phyloP scores from a whole-genome alignment of 1,140 invertebrate genomes.

The Epicauta chinensis region DNA sequence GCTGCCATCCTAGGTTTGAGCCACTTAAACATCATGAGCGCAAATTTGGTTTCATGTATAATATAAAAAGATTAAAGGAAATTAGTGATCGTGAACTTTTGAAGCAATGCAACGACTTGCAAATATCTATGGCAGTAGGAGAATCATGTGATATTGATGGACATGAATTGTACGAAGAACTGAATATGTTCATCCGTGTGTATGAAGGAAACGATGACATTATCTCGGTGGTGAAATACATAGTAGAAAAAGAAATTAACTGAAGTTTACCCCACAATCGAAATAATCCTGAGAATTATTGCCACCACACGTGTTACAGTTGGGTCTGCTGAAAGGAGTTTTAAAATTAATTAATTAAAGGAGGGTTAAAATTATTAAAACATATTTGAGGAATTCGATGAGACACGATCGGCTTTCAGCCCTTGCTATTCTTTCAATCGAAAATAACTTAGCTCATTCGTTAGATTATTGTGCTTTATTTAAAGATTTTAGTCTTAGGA shows the following conservation, averaged over 20 bases:
- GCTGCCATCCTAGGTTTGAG: constrained; percentile 15
- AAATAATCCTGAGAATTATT: constrained; percentile 8
- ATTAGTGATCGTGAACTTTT: constrained; percentile 17
- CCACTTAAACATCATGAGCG: constrained; percentile 13
- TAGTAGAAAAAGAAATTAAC: constrained; percentile 3
- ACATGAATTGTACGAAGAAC: constrained; percentile 8
- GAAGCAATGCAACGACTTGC: constrained; percentile 9
- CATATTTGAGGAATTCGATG: constrained; percentile 4
- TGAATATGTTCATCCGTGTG: constrained; percentile 5
- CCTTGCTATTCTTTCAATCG: constrained; percentile 13
- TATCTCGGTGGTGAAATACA: constrained; percentile 11
- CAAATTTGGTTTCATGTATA: constrained; percentile 18
- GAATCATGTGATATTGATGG: constrained; percentile 17
- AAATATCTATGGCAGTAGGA: constrained; percentile 15
- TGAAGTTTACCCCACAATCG: neutral
- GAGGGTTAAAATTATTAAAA: constrained; percentile 7
- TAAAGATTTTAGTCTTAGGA: constrained; percentile 17
- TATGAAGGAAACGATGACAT: constrained; percentile 14
- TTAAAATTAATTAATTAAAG: too few species aligned
- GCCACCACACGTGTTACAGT: constrained; percentile 1
- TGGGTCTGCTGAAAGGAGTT: constrained; percentile 9
- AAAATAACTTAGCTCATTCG: constrained; percentile 14
- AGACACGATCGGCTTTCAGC: constrained; percentile 1
- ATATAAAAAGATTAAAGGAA: constrained; percentile 17
- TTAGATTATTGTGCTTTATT: constrained; percentile 15